Base-by-base conservation (phyloP, 2,797 vertebrate species). In the Morelia viridis region DNA sequence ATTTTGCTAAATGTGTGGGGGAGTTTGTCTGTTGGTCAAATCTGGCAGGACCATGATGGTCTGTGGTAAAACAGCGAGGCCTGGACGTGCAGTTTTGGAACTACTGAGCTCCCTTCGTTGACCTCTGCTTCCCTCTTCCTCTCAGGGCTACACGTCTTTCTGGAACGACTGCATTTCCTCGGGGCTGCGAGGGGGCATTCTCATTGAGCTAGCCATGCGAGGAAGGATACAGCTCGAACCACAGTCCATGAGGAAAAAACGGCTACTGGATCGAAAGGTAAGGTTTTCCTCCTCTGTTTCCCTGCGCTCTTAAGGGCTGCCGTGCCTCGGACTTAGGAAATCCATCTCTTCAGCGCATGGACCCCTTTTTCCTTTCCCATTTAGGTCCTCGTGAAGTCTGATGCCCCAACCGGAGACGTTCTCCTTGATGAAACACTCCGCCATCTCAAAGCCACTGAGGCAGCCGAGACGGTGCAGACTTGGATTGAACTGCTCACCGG, bases 101-200 rank as follows among this genome's bases (percentile, higher is more conserved):
- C 15, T n/a, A 10, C 12, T 22, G 41, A n/a, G 28, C 19, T 50
- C 58, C 41, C 46, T 5, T 1, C 9, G 5, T 13, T 68, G 50
- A 31, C 53, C 1, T 13, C 26, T 11, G 10, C 19, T 11, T 35
- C 31, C 15, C 12, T 93, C 6, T 0, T 53, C 13, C 17, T 6
- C 31, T 53, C 93, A 98, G 98, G 98, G 98, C 90, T 98, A 98
- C 93, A 98, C 98, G 0, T 98, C 98, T 24, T 98, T 98, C 97
- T 98, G 98, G 98, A 98, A 98, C 0, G 98, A 98, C 96, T 98
- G 98, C 96, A 98, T 98, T 97, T 98, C 98, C 0, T 98, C 98
- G 0, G 98, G 98, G 0, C 96, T 98, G 60, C 97, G 98, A 0
- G 97, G 98, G 0, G 98, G 98, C 88, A 98, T 98, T 93, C 96